Evolutionary conservation across 2,797 vertebrate species (phyloP).

Genomic region (Pangasius krempfi): DNA sequence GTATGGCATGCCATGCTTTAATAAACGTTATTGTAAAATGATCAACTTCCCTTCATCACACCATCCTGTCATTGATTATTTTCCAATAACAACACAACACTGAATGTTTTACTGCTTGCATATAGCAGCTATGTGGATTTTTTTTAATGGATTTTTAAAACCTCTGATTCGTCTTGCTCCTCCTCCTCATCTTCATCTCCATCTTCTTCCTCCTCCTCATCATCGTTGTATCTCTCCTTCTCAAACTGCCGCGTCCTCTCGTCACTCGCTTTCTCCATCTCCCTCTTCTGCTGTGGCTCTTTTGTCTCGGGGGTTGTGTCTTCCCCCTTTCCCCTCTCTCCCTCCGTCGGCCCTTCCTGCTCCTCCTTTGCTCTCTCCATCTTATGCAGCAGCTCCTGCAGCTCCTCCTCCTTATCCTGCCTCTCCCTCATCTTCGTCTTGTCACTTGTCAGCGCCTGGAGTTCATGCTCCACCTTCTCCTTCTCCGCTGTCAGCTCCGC

Average conservation of each 20-base stretch:
- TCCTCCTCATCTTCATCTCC: conserved; percentile 57
- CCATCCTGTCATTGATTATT: not conserved
- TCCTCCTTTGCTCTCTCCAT: conserved; percentile 65
- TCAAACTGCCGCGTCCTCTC: conserved; percentile 82
- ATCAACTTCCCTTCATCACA: not conserved
- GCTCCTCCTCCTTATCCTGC: conserved; percentile 68
- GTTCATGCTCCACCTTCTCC: conserved; percentile 55
- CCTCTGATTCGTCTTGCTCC: conserved; percentile 45
- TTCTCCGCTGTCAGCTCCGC: conserved; percentile 62
- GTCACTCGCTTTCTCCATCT: conserved; percentile 84
- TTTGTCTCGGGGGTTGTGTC: conserved; percentile 42
- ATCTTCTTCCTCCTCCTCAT: conserved; percentile 56
- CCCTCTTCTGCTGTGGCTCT: conserved; percentile 74
- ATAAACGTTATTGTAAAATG: not conserved
- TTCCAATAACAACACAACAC: not conserved
- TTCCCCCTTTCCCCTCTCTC: conserved; percentile 45
- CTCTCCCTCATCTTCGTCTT: conserved; percentile 66
- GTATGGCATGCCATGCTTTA: not conserved
- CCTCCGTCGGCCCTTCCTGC: conserved; percentile 51
- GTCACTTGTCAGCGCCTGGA: conserved; percentile 63
- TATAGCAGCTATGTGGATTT: not conserved
- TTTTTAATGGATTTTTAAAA: not conserved
- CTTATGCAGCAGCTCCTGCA: conserved; percentile 73
- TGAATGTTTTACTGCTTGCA: not conserved
- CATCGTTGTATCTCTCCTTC: conserved; percentile 67